A percentile compares a stretch with the other conserved stretches of the same genome.
Evolutionary conservation across 2,888 invertebrate genomes (phyloP).

Genomic region (Halocaridina rubra): DNA sequence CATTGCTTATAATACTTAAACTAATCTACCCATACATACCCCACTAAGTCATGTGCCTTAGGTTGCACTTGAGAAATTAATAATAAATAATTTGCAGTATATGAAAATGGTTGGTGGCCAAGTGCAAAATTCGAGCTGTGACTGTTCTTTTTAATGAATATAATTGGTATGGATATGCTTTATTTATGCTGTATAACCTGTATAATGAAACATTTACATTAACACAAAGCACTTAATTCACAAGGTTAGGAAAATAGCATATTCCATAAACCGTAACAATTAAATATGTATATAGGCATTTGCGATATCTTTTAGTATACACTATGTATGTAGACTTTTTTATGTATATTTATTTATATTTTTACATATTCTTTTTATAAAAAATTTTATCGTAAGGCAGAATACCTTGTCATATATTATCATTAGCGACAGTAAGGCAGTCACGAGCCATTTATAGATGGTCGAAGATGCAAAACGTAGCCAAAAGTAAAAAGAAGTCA

Average conservation of each 20-base stretch:
- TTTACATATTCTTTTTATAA: neutral
- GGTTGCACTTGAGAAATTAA: slow-evolving; percentile 35
- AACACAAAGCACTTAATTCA: too few species aligned
- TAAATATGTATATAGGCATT: too few species aligned
- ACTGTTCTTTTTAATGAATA: neutral
- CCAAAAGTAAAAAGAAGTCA: too few species aligned
- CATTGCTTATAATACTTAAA: neutral
- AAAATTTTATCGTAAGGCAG: neutral
- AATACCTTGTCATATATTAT: neutral
- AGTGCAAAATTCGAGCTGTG: neutral
- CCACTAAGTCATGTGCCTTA: slow-evolving; percentile 35
- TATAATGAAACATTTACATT: too few species aligned
- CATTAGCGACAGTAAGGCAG: too few species aligned
- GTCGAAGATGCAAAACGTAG: too few species aligned
- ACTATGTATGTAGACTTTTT: neutral
- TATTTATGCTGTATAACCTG: too few species aligned
- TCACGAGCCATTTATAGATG: too few species aligned
- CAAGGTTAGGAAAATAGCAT: too few species aligned
- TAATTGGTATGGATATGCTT: neutral
- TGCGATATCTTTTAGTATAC: too few species aligned
- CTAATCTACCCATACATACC: too few species aligned
- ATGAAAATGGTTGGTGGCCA: neutral
- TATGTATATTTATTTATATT: neutral
- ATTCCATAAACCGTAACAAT: too few species aligned
- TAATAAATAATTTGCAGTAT: neutral